Evolutionary conservation across 2,888 invertebrate species (phyloP), one percentile per base, ranked within the genome.

Genomic region (Watsonalla binaria): DNA sequence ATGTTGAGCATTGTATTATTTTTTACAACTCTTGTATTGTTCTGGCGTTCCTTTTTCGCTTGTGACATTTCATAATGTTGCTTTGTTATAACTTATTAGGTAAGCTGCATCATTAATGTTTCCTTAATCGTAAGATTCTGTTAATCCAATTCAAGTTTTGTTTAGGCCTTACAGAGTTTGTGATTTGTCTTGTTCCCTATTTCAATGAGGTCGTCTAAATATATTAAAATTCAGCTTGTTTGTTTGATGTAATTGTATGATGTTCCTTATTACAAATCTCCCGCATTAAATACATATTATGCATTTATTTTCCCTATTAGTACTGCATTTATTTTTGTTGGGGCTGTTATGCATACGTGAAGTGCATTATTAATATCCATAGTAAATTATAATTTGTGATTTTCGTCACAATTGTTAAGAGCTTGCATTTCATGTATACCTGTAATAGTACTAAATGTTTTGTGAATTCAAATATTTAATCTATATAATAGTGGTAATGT

Each of bases 41-140:
- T 55, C 51, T 56, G 54, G 33, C 11, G 34, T 54, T 54, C 47
- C 46, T 45, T 51, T 54, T 51, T 66, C 65, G 53, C 59, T 48
- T 54, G 57, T 53, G 48, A 55, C 46, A 54, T 63, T 56, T 61
- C 62, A 47, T 64, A 61, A 68, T 51, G 56, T 51, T 51, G 46
- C 54, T 58, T 66, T 70, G 66, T 73, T 72, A 64, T 68, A 64
- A 64, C 58, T 62, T 64, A 70, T 74, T 70, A 66, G 62, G 61
- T 68, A 70, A 71, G 62, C 54, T 60, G 58, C 58, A 54, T 45
- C 52, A 46, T 59, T 61, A 62, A 69, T 65, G 60, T 63, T 68
- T 65, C 65, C 69, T 62, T 52, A 56, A 60, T 54, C 56, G 52
- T 58, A 51, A 47, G 52, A 51, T 54, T 49, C 53, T 45, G 51